Conservation (phyloP, 1,140 invertebrate species). For the Eumeta japonica region DNA sequence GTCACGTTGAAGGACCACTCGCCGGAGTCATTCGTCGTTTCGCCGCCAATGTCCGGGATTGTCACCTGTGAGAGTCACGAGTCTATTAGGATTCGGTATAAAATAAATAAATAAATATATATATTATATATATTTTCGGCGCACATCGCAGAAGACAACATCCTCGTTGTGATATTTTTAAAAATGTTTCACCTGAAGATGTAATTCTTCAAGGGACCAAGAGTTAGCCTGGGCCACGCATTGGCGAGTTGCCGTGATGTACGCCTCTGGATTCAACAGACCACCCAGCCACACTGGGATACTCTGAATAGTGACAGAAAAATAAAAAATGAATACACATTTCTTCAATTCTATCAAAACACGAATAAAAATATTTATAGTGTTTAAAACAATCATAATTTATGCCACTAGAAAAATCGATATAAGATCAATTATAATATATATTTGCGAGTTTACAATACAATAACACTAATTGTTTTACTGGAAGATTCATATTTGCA, state of each 20-base stretch:
- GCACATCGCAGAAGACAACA: no score
- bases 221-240: constrained; percentile 93
- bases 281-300: constrained; percentile 95
- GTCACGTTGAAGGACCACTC: constrained; percentile 81
- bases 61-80: constrained; percentile 39
- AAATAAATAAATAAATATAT: neutral
- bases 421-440: no score
- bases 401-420: no score
- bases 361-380: no score
- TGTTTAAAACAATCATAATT: no score
- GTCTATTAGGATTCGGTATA: neutral
- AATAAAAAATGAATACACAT: constrained; percentile 4
- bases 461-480: no score
- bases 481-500: no score
- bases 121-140: neutral
- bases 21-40: constrained; percentile 60
- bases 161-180: no score
- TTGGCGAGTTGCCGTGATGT: constrained; percentile 97
- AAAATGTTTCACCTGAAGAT: constrained; percentile 89
- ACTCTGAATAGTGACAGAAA: constrained; percentile 61
- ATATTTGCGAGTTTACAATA: no score
- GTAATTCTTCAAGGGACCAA: constrained; percentile 93
- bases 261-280: constrained; percentile 96
- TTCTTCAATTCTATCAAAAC: constrained; percentile 4
- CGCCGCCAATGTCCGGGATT: constrained; percentile 62